Conservation (phyloP, 1,140 invertebrate genomes). For the Apis dorsata region DNA sequence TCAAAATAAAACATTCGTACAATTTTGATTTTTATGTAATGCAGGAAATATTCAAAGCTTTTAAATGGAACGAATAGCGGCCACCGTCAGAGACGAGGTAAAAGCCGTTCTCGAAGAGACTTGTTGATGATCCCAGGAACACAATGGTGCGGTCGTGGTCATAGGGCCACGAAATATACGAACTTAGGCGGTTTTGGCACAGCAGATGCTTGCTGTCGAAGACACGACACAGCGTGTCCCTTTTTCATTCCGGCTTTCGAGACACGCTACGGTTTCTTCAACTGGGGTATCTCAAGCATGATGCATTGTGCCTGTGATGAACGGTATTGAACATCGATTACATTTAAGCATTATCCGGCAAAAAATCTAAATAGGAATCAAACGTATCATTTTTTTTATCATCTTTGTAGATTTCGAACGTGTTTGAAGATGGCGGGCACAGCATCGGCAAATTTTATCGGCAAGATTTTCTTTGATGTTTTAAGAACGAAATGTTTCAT, state of each 20-base stretch:
- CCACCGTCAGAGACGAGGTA: slow-evolving; percentile 41
- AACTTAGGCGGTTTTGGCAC: slow-evolving; percentile 88
- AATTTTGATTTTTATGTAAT: background rate
- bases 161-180: slow-evolving; percentile 86
- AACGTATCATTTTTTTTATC: slow-evolving; percentile 27
- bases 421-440: slow-evolving; percentile 93
- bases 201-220: slow-evolving; percentile 91
- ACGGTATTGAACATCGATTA: slow-evolving; percentile 81
- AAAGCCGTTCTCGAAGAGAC: slow-evolving; percentile 80
- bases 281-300: slow-evolving; percentile 91
- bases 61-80: slow-evolving; percentile 21
- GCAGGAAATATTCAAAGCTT: slow-evolving; percentile 47
- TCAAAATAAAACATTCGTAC: too few relatives aligned
- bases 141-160: slow-evolving; percentile 93
- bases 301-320: slow-evolving; percentile 94
- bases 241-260: slow-evolving; percentile 89
- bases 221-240: slow-evolving; percentile 90
- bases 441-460: slow-evolving; percentile 92
- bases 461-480: slow-evolving; percentile 96
- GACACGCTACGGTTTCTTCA: slow-evolving; percentile 89
- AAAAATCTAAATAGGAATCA: background rate
- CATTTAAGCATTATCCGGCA: background rate
- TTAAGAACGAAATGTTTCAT: slow-evolving; percentile 96
- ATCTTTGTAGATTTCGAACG: slow-evolving; percentile 89
- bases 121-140: slow-evolving; percentile 89